Conservation (phyloP, 2,113 vertebrate species). For the Peromyscus polionotus region DNA sequence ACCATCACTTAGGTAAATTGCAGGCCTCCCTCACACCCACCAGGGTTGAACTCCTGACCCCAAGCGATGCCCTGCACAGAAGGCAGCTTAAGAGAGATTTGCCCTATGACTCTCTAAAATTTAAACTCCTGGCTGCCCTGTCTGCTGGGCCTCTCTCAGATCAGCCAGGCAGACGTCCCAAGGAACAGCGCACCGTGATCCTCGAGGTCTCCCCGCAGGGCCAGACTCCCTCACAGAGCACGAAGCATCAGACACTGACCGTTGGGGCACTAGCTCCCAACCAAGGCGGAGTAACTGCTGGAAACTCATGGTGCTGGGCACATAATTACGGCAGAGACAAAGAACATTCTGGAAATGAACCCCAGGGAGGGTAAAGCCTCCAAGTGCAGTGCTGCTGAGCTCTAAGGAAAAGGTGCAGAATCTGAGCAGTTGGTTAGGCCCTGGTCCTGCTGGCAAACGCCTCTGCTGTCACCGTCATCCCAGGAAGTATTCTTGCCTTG, state of each 20-base stretch:
- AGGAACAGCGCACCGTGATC: background rate
- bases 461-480: background rate
- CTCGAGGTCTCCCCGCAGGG: background rate
- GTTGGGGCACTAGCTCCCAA: background rate
- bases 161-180: no score
- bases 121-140: rapidly evolving
- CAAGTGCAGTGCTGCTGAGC: background rate
- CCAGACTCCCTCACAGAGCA: background rate
- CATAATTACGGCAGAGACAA: background rate
- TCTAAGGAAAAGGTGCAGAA: background rate
- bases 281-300: background rate
- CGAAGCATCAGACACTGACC: background rate
- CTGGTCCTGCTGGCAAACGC: constrained; percentile 34
- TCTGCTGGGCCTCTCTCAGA: no score
- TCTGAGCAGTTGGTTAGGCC: background rate
- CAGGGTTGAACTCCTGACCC: background rate
- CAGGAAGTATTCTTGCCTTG: background rate
- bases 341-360: constrained; percentile 41
- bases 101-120: background rate
- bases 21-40: background rate
- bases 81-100: rapidly evolving
- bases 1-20: no score
- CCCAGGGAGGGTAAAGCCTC: constrained; percentile 8
- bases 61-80: background rate
- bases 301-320: background rate